phyloP scores from a whole-genome alignment of 2,888 invertebrate genomes.

The Parochlus steinenii region DNA sequence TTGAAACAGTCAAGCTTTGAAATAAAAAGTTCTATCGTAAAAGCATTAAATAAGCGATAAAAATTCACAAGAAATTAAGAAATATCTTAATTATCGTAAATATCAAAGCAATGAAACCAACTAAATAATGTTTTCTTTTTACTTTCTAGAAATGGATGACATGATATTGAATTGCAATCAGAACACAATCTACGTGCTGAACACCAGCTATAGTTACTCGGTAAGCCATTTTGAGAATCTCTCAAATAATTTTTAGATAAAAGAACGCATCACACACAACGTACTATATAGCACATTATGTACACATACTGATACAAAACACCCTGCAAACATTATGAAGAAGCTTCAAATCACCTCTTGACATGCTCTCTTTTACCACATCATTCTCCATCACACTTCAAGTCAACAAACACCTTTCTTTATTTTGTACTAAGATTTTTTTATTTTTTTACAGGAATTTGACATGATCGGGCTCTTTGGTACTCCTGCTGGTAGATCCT shows the following conservation, averaged over 20 bases:
- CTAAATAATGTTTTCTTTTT: not conserved
- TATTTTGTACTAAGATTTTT: no score
- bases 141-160: slow-evolving; percentile 11
- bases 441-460: slow-evolving; percentile 9
- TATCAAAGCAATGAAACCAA: no score
- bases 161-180: slow-evolving; percentile 13
- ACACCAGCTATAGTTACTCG: slow-evolving; percentile 11
- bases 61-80: no score
- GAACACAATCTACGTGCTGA: slow-evolving; percentile 12
- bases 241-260: no score
- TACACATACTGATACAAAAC: not conserved
- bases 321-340: no score
- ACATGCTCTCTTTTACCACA: slow-evolving; percentile 1
- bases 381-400: not conserved
- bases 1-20: no score
- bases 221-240: no score
- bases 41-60: no score
- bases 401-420: no score
- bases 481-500: slow-evolving; percentile 4
- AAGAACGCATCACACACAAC: not conserved
- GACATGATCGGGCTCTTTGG: slow-evolving; percentile 13
- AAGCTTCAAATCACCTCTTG: no score
- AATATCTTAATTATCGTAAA: no score
- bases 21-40: no score
- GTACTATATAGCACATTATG: not conserved